Evolutionary conservation across 2,888 invertebrate genomes (phyloP), one percentile per base, ranked within the genome.

Genomic region (Aporophyla nigra): DNA sequence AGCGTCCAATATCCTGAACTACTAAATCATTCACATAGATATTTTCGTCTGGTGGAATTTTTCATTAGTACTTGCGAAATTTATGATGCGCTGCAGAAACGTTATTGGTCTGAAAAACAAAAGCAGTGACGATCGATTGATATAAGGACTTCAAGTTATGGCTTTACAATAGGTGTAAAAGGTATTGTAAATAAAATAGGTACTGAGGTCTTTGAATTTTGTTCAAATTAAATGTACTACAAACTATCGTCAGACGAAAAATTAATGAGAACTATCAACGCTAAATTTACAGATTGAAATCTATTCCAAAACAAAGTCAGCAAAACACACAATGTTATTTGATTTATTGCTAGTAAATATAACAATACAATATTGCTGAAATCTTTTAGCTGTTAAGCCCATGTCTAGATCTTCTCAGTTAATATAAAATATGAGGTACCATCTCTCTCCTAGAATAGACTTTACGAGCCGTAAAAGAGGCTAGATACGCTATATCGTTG

Each of bases 381-480:
- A 71, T 21, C n/a, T 51, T 63, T 53, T 46, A 62, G 16, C 9
- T 49, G 14, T 4, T 58, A 46, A 43, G 33, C 21, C 33, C 14
- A 14, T 56, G 21, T 56, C 49, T 19, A 61, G 33, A 66, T 24
- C 24, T 65, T n/a, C 14, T 27, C 33, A 19, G 54, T 49, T 61
- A 78, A 65, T 73, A 63, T 75, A 59, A 85, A 76, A 59, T 56
- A 73, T 71, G 63, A 21, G 63, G 56, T 73, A n/a, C 65, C 16
- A 80, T 70, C 27, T 56, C 56, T 71, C 61, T 76, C 14, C 54
- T 70, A 70, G 43, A 51, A 71, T 59, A 69, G 46, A 16, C 59
- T 80, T 85, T 61, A 81, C 43, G 68, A 65, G 59, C 27, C 40
- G 46, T 85, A 59, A 81, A 82, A 56, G 19, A 10, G n/a, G 53